Conservation (phyloP, 2,797 vertebrate genomes). For the Sternotherus odoratus region DNA sequence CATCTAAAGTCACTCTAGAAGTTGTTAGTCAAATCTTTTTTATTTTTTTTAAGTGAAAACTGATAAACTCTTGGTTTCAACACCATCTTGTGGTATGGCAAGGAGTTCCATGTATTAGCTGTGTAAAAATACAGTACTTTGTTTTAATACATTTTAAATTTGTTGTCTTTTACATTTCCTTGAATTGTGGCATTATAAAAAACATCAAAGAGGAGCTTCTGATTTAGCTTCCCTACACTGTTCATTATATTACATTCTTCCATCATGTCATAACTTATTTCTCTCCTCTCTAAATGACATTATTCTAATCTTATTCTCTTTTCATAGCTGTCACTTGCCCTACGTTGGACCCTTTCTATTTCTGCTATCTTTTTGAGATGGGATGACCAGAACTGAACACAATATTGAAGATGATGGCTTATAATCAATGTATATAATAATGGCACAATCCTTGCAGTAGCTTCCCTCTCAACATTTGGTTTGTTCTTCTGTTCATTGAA, state of each 20-base stretch:
- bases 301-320: not conserved
- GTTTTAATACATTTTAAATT: not conserved
- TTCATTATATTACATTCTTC: not conserved
- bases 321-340: not conserved
- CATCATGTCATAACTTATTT: not conserved
- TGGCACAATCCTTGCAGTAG: not conserved
- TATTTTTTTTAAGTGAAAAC: too few species aligned
- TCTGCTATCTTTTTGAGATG: not conserved
- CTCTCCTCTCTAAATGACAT: not conserved
- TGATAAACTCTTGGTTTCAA: not conserved
- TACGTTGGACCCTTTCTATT: not conserved
- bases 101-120: not conserved
- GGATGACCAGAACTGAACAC: not conserved
- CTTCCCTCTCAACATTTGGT: not conserved
- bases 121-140: not conserved
- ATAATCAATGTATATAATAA: not conserved
- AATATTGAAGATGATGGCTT: conserved; percentile 14
- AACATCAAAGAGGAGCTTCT: not conserved
- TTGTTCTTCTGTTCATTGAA: conserved; percentile 3
- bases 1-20: not conserved
- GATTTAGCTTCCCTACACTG: not conserved
- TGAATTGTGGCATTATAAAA: not conserved
- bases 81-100: not conserved
- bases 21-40: not conserved
- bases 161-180: not conserved